Evolutionary conservation across 2,113 vertebrate genomes (phyloP), one percentile per base, ranked within the genome.

Genomic region (Uria lomvia): DNA sequence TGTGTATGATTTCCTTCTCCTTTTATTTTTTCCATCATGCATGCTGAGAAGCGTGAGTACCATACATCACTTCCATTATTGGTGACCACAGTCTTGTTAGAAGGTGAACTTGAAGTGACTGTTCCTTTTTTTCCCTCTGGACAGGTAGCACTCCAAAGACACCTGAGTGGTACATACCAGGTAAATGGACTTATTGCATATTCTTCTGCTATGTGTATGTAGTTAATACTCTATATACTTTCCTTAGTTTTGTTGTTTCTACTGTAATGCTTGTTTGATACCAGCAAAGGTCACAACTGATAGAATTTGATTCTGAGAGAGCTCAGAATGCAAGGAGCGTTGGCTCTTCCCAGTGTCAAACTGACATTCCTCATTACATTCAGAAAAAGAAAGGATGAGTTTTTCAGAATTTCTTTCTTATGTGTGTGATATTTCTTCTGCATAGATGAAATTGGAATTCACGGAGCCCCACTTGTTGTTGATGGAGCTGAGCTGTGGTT

Each of bases 401-500:
- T 83, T 85, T 68, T 73, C 21, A 50, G 66, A 68, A 45, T 43
- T 66, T 3, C 13, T 90, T 94, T 94, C 49, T 93, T 82, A 23
- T 5, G 23, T 2, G 0, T 94, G 8, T 97, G 78, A 21, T 94
- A 36, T 84, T 93, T 74, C 72, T 94, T 91, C 49, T 56, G 40
- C 66, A 13, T 89, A 98, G 98, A 98, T 87, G 98, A 97, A 99
- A 98, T 92, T 59, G 98, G 98, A 70, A 98, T 98, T 97, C 98
- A 99, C 80, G 97, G 99, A 55, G 90, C 98, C 10, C 98, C 99
- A 0, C 72, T 99, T 94, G 98, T 99, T 90, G 78, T 99, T 80
- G 99, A 99, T 86, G 98, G 98, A 60, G 97, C 98, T 62, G 99
- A 99, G 98, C 99, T 99, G 83, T 99, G 99, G 99, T 99, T 99